A percentile compares a stretch with the other conserved stretches of the same genome.
Evolutionary conservation across 1,140 invertebrate species (phyloP).

Genomic region (Pollicipes pollicipes): DNA sequence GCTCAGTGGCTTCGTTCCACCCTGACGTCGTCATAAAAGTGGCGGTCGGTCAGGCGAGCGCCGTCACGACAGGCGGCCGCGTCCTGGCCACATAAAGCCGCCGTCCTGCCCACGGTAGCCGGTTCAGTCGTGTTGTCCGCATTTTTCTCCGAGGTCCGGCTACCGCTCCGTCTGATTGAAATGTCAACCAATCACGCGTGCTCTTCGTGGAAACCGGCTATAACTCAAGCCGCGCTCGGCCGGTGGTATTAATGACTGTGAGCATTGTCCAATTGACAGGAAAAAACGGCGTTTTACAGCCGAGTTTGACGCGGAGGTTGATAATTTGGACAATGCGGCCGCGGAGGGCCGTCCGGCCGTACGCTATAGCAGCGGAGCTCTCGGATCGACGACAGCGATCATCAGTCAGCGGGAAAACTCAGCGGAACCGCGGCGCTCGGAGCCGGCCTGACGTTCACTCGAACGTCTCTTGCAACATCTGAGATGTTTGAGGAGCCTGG

Average conservation of each 20-base stretch:
- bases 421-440: too few relatives aligned
- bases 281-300: not conserved
- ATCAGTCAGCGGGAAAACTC: too few relatives aligned
- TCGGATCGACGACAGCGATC: too few relatives aligned
- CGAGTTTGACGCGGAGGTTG: not conserved
- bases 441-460: too few relatives aligned
- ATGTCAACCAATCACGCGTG: not conserved
- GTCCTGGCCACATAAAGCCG: not conserved
- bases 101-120: not conserved
- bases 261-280: slow-evolving; percentile 1
- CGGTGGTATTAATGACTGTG: not conserved
- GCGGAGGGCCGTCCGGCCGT: too few relatives aligned
- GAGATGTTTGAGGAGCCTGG: too few relatives aligned
- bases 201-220: not conserved
- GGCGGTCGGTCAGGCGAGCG: too few relatives aligned
- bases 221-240: not conserved
- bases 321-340: not conserved
- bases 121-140: not conserved
- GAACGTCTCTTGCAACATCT: too few relatives aligned
- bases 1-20: too few relatives aligned
- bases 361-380: too few relatives aligned
- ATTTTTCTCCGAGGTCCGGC: not conserved
- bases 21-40: too few relatives aligned
- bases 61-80: too few relatives aligned
- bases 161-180: not conserved